Base-by-base conservation (phyloP, 2,113 vertebrate genomes). In the Brevimyrus niger region DNA sequence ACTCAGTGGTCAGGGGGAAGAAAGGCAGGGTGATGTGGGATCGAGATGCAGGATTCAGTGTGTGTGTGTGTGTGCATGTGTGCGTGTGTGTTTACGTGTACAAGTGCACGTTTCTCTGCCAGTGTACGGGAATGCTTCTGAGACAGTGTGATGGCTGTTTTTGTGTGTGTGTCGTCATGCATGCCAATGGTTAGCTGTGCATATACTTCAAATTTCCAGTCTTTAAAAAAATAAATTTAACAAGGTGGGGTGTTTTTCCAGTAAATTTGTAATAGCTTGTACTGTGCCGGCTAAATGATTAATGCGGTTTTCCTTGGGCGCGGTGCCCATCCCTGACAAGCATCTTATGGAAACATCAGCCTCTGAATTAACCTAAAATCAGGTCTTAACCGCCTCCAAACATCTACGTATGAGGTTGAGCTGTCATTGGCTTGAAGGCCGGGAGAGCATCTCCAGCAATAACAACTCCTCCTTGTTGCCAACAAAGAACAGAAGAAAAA, bases 101-200 rank as follows among this genome's bases (percentile, higher is more conserved):
- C 11, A 15, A 50, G 48, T 50, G 48, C 48, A 50, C 50, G 50
- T 51, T 51, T 51, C 50, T 51, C 50, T 51, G 50, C 50, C 50
- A 51, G 50, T 51, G 50, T 15, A 51, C 13, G 3, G 15, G 50
- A 3, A 15, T 51, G 50, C 50, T 0, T 51, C 50, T 51, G 50
- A 51, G 50, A 51, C 50, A 51, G 13, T 51, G 50, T 51, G 73
- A 89, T 91, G 89, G 42, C 8, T 86, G 35, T 85, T 55, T 46
- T 89, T 48, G 9, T 9, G 42, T 86, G 51, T 87, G 55, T 44
- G 6, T 87, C 55, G 27, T 35, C 53, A 58, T 87, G 53, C 38
- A 42, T 44, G 35, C 35, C 35, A 85, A 48, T 85, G 82, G 21
- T 86, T 31, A 87, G 23, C 46, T 87, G 17, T 0, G 21, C 35